Evolutionary conservation across 2,888 invertebrate genomes (phyloP).

Genomic region (Incurvaria masculella): DNA sequence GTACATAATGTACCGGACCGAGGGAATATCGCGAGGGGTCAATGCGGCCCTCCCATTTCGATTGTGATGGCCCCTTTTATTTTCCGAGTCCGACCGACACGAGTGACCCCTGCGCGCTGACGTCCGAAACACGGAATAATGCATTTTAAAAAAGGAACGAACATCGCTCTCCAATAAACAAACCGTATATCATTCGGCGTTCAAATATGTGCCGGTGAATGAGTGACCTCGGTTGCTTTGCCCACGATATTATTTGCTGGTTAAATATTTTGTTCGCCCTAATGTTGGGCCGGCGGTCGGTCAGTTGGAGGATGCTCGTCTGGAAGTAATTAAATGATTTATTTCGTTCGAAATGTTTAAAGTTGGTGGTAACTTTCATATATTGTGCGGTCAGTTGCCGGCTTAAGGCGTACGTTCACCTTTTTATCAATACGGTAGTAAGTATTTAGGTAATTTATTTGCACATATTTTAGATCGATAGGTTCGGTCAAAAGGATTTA

Average conservation of each 20-base stretch:
- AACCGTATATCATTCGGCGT: slow-evolving; percentile 55
- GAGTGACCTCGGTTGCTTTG: slow-evolving; percentile 51
- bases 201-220: slow-evolving; percentile 49
- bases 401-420: no score
- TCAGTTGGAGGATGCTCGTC: no score
- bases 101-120: slow-evolving; percentile 43
- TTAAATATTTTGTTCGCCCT: slow-evolving; percentile 36
- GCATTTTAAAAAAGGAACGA: slow-evolving; percentile 45
- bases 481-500: no score
- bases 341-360: no score
- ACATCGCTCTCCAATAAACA: slow-evolving; percentile 55
- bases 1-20: slow-evolving; percentile 39
- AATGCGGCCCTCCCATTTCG: slow-evolving; percentile 26
- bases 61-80: slow-evolving; percentile 2
- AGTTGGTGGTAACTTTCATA: no score
- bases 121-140: slow-evolving; percentile 40
- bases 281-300: no score
- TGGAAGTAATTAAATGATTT: no score
- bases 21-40: slow-evolving; percentile 30
- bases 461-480: no score
- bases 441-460: no score
- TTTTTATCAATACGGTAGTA: no score
- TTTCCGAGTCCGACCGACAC: slow-evolving; percentile 26
- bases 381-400: no score
- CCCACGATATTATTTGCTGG: slow-evolving; percentile 52